These are phyloP conservation scores for Lepidochitona cinerea DNA, from an alignment of 2,888 invertebrate species.

Conservation along the genomic window DNA sequence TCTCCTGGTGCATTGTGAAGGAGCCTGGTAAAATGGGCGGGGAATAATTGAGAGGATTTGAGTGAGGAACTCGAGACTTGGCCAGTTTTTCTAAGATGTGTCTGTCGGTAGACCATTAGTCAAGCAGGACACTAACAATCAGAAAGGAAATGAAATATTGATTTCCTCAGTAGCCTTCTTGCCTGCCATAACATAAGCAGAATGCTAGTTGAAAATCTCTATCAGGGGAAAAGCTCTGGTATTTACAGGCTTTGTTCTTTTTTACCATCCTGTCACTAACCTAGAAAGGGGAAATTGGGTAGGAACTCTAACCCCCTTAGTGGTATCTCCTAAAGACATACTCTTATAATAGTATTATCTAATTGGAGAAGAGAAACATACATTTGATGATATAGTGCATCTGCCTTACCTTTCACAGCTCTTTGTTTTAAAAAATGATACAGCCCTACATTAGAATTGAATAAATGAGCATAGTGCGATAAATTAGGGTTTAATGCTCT, in stretches of 20 bases:
- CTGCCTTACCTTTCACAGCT: too few relatives aligned
- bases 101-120: background rate
- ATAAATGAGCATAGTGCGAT: too few relatives aligned
- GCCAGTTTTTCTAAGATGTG: background rate
- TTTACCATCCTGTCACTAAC: background rate
- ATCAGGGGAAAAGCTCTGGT: background rate
- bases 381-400: too few relatives aligned
- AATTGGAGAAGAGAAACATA: background rate
- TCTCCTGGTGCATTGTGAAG: background rate
- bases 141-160: slow-evolving; percentile 6
- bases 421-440: too few relatives aligned
- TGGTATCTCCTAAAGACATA: background rate
- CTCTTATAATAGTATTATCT: background rate
- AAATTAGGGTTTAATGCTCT: too few relatives aligned
- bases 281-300: background rate
- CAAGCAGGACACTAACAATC: background rate
- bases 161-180: background rate
- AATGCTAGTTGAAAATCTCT: background rate
- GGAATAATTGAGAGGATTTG: background rate
- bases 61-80: background rate
- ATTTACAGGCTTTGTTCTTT: background rate
- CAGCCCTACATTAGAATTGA: too few relatives aligned
- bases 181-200: background rate
- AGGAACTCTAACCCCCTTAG: background rate
- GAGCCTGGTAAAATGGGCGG: background rate